Evolutionary conservation across 2,888 invertebrate genomes (phyloP).

Genomic region (Idaea straminata): DNA sequence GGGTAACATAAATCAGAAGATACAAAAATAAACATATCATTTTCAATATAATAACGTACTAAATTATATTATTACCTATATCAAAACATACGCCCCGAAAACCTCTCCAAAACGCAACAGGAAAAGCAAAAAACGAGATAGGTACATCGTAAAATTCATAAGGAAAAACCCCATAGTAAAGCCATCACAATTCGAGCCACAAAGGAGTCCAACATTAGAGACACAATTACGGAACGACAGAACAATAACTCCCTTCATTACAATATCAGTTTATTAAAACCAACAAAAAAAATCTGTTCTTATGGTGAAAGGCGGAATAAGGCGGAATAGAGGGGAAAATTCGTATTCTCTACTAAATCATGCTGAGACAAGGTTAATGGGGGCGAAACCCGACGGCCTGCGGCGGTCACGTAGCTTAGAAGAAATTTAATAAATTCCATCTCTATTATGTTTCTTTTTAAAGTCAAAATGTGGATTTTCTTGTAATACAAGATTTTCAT

Average conservation of each 20-base stretch:
- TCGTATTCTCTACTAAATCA: slow-evolving; percentile 73
- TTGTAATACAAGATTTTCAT: slow-evolving; percentile 11
- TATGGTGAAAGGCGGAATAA: slow-evolving; percentile 45
- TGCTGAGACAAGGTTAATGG: slow-evolving; percentile 76
- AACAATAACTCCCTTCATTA: slow-evolving; percentile 58
- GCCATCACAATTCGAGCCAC: slow-evolving; percentile 12
- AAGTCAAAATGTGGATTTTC: slow-evolving; percentile 30
- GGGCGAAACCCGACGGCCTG: slow-evolving; percentile 64
- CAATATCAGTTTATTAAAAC: slow-evolving; percentile 60
- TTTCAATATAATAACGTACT: not conserved
- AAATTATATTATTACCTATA: not conserved
- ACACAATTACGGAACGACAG: slow-evolving; percentile 31
- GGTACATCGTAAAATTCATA: slow-evolving; percentile 11
- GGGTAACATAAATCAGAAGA: not conserved
- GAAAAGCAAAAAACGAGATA: not conserved
- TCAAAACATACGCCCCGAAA: not conserved
- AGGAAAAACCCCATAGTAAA: not conserved
- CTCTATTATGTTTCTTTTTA: slow-evolving; percentile 57
- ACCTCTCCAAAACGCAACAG: not conserved
- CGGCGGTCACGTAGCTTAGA: slow-evolving; percentile 69
- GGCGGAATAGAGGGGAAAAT: slow-evolving; percentile 54
- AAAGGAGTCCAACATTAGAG: slow-evolving; percentile 25
- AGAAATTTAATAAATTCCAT: slow-evolving; percentile 68
- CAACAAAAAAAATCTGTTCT: slow-evolving; percentile 62
- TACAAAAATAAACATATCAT: not conserved